Evolutionary conservation across 2,888 invertebrate species (phyloP).

Genomic region (Formica aserva): DNA sequence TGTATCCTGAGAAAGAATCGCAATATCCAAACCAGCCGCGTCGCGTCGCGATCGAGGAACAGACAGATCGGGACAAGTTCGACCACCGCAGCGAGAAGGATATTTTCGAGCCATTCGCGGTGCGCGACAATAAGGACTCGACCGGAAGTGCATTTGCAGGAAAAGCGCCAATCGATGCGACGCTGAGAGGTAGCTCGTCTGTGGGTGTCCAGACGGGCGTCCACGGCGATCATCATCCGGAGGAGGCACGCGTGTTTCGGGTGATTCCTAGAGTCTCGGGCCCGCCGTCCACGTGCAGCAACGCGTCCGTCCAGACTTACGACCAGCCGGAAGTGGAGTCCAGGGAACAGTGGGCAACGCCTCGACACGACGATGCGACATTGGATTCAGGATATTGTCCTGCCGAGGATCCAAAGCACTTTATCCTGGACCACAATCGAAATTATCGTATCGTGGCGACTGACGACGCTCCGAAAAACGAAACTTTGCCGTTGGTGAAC

Average conservation of each 20-base stretch:
- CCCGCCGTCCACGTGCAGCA: constrained; percentile 57
- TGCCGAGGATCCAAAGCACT: constrained; percentile 27
- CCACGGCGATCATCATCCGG: constrained; percentile 51
- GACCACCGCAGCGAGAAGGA: background rate
- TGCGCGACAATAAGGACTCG: background rate
- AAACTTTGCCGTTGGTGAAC: background rate
- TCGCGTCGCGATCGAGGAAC: background rate
- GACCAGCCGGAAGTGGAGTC: constrained; percentile 25
- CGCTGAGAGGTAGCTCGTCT: constrained; percentile 64
- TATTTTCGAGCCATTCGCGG: background rate
- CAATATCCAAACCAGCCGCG: constrained; percentile 31
- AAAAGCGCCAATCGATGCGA: constrained; percentile 50
- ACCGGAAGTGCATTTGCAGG: background rate
- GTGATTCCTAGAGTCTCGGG: constrained; percentile 60
- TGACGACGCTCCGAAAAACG: background rate
- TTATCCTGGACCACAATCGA: constrained; percentile 63
- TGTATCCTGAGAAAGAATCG: constrained; percentile 52
- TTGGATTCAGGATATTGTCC: constrained; percentile 2
- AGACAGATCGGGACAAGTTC: constrained; percentile 24
- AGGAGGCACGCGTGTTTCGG: constrained; percentile 62
- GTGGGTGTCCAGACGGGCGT: constrained; percentile 70
- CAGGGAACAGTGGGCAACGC: constrained; percentile 51
- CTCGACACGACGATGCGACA: constrained; percentile 1
- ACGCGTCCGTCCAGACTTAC: constrained; percentile 75
- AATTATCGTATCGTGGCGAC: constrained; percentile 52